These are phyloP conservation scores for Colinus virginianus DNA, from an alignment of 2,113 vertebrate species.

Conservation along the genomic window DNA sequence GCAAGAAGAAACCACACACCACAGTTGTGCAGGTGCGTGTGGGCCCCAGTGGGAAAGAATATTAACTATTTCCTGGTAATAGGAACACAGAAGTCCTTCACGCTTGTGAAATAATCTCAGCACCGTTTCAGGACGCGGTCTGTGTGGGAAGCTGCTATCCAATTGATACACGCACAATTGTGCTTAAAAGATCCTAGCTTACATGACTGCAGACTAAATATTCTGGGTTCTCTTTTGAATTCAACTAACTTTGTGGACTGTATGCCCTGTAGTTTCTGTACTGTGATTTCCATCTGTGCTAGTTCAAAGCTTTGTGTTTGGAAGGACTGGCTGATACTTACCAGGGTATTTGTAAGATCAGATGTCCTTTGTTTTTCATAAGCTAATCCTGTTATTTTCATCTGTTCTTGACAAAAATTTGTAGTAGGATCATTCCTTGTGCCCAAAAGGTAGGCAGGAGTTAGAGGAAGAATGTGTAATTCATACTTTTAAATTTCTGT, in stretches of 20 bases:
- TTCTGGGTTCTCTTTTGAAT: neutral
- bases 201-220: neutral
- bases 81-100: conserved; percentile 47
- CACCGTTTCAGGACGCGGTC: neutral
- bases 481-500: neutral
- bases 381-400: neutral
- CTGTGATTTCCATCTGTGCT: neutral
- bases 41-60: conserved; percentile 74
- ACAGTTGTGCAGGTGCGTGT: conserved; percentile 81
- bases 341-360: neutral
- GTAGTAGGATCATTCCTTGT: neutral
- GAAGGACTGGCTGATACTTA: neutral
- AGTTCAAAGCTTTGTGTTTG: neutral
- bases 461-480: neutral
- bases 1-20: conserved; percentile 83
- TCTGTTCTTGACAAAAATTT: neutral
- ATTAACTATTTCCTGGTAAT: conserved; percentile 83
- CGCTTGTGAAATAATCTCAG: neutral
- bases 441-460: neutral
- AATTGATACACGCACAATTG: neutral
- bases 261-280: neutral
- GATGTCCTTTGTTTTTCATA: neutral
- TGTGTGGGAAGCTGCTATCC: neutral
- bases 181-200: neutral
- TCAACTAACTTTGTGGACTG: neutral